phyloP scores from a whole-genome alignment of 2,113 vertebrate species.

The Semicossyphus pulcher region DNA sequence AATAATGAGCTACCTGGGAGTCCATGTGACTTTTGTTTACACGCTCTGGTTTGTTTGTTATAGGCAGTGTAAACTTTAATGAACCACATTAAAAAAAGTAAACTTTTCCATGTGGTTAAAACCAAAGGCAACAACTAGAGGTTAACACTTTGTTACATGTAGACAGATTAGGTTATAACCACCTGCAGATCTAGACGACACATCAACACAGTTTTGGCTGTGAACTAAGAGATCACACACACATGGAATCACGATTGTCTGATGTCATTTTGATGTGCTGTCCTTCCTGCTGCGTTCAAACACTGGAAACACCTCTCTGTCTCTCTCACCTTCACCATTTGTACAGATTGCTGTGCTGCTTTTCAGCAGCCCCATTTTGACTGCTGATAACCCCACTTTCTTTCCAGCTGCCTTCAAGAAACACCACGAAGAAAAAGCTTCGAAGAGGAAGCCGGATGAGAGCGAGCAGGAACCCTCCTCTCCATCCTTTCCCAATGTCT shows the following conservation, averaged over 20 bases:
- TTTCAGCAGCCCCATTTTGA: conserved; percentile 25
- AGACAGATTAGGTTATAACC: background rate
- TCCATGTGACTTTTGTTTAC: conserved; percentile 11
- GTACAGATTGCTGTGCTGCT: conserved; percentile 14
- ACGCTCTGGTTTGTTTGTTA: conserved; percentile 33
- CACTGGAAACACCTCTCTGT: conserved; percentile 2
- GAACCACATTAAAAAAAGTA: conserved; percentile 8
- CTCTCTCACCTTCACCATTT: background rate
- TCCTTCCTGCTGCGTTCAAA: conserved; percentile 44
- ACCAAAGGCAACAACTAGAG: background rate
- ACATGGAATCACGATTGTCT: background rate
- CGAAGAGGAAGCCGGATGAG: conserved; percentile 41
- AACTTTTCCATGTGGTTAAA: conserved; percentile 17
- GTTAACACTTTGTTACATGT: conserved; percentile 2
- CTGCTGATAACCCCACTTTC: conserved; percentile 67
- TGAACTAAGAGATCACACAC: too few relatives aligned
- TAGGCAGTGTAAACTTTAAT: conserved; percentile 11
- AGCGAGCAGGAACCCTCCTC: conserved; percentile 35
- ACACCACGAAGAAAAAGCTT: conserved; percentile 40
- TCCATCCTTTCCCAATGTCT: conserved; percentile 34
- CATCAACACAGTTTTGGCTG: background rate
- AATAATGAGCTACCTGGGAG: background rate
- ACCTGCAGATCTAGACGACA: background rate
- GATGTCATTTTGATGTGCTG: conserved; percentile 25
- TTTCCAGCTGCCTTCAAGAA: conserved; percentile 76